A percentile compares a stretch with the other conserved stretches of the same genome.
These are phyloP conservation scores for Drosophila suzukii DNA, from an alignment of 1,140 invertebrate genomes.

Conservation along the genomic window DNA sequence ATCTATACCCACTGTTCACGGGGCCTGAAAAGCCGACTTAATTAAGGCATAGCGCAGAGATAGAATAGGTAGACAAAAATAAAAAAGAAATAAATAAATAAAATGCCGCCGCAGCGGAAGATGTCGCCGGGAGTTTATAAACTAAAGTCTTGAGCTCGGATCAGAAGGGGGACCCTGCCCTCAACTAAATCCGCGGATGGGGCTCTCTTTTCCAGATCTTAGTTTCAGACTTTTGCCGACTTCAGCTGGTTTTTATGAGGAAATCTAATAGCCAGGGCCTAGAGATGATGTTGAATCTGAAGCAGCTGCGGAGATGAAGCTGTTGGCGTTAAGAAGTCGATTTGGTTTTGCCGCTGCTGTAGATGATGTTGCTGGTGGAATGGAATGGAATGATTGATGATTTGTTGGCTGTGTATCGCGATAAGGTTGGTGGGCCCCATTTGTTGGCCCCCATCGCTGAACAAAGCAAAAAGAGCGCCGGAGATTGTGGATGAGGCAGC, in stretches of 20 bases:
- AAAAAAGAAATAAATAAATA: slow-evolving; percentile 18
- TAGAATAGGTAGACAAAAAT: slow-evolving; percentile 33
- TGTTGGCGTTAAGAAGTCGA: slow-evolving; percentile 76
- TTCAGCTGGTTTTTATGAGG: slow-evolving; percentile 32
- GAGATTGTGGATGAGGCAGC: slow-evolving; percentile 2
- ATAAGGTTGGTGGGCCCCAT: slow-evolving; percentile 53
- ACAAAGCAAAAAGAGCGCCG: slow-evolving; percentile 29
- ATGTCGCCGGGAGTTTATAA: slow-evolving; percentile 50
- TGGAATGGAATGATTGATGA: slow-evolving; percentile 67
- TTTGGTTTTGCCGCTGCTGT: slow-evolving; percentile 55
- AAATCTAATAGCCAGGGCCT: slow-evolving; percentile 49
- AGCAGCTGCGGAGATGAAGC: slow-evolving; percentile 49
- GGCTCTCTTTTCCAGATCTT: slow-evolving; percentile 13
- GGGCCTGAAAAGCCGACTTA: slow-evolving; percentile 30
- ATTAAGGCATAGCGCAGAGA: slow-evolving; percentile 51
- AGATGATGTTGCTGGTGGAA: slow-evolving; percentile 17
- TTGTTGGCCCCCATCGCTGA: slow-evolving; percentile 17
- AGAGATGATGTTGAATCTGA: slow-evolving; percentile 35
- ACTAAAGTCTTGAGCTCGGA: slow-evolving; percentile 39
- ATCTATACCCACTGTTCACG: slow-evolving; percentile 19
- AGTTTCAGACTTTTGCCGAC: slow-evolving; percentile 15
- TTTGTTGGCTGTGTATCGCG: slow-evolving; percentile 61
- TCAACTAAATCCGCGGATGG: slow-evolving; percentile 15
- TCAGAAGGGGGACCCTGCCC: slow-evolving; percentile 3
- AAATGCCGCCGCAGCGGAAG: slow-evolving; percentile 36